Evolutionary conservation across 2,888 invertebrate genomes (phyloP).

Genomic region (Miltochrista miniata): DNA sequence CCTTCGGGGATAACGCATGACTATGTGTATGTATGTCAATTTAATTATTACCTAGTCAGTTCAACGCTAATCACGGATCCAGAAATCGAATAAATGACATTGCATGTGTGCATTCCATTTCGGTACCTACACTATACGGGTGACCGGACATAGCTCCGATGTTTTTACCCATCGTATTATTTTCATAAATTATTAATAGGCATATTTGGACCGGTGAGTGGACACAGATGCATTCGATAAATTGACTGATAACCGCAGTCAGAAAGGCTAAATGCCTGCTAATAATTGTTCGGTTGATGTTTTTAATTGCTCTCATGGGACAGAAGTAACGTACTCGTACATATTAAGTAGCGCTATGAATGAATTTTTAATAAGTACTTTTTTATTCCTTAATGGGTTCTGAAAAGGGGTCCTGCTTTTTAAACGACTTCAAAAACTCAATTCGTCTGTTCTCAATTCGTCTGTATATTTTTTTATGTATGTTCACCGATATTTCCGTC

Average conservation of each 20-base stretch:
- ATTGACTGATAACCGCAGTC: slow-evolving; percentile 81
- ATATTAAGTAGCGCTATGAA: too few species aligned
- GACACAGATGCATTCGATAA: slow-evolving; percentile 76
- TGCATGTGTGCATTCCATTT: slow-evolving; percentile 38
- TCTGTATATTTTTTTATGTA: too few species aligned
- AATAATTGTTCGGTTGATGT: slow-evolving; percentile 74
- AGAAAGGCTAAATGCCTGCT: slow-evolving; percentile 80
- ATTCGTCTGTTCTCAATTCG: too few species aligned
- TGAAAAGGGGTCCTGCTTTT: too few species aligned
- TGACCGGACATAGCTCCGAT: slow-evolving; percentile 49
- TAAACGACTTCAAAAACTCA: too few species aligned
- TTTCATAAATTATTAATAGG: slow-evolving; percentile 80
- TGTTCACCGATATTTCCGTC: too few species aligned
- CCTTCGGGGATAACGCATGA: too few species aligned
- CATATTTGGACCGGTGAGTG: slow-evolving; percentile 69
- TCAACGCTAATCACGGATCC: slow-evolving; percentile 46
- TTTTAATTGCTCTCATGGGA: slow-evolving; percentile 37
- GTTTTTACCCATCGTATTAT: slow-evolving; percentile 74
- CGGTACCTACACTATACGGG: neutral
- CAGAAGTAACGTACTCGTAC: neutral
- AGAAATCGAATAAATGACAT: slow-evolving; percentile 68
- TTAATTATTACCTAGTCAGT: slow-evolving; percentile 29
- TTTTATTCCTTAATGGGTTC: too few species aligned
- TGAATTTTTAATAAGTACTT: too few species aligned
- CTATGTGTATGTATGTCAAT: slow-evolving; percentile 25